Base-by-base conservation (phyloP, 1,140 invertebrate species). In the Dufourea novaeangliae region DNA sequence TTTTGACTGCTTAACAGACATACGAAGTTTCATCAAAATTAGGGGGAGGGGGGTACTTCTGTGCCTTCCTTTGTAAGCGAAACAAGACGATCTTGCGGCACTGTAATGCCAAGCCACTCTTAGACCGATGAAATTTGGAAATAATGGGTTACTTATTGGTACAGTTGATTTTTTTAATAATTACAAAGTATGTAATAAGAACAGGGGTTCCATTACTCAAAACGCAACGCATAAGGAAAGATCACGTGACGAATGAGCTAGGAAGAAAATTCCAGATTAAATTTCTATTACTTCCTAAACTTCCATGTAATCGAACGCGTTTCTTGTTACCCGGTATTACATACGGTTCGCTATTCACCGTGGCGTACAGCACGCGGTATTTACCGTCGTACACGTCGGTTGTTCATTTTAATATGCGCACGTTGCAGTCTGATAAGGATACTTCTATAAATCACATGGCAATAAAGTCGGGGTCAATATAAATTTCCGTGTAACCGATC, bases 391-490 rank as follows among this genome's bases (percentile, higher is more conserved):
- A 17, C 22, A 50, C 17, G 41, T 37, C 57, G 20, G 5, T 50
- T 11, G 32, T 32, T 64, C 20, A 22, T 64, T 71, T 73, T 50
- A 63, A 64, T 73, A 73, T 64, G 22, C 32, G 46, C 7, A 32
- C 44, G 32, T 46, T n/a, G 44, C 44, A 20, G 32, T 7, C 25
- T 39, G 32, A 64, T 63, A 72, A 52, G 57, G 32, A 12, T 20
- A 72, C 57, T 52, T 54, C 25, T 50, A 73, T 73, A 73, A 64
- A 64, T 73, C 70, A 73, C 37, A 1, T 5, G 25, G 32, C 25
- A 73, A 73, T 64, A 64, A 73, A 54, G 14, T 64, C 22, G 44
- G 0, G 6, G 11, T 4, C 25, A 29, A 63, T 73, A 61, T 27
- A 64, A 39, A 39, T 46, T 61, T 27, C 54, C 25, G 6, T 11